Evolutionary conservation across 1,140 invertebrate species (phyloP), one percentile per base, ranked within the genome.

Genomic region (Aphelinus atriplicis): DNA sequence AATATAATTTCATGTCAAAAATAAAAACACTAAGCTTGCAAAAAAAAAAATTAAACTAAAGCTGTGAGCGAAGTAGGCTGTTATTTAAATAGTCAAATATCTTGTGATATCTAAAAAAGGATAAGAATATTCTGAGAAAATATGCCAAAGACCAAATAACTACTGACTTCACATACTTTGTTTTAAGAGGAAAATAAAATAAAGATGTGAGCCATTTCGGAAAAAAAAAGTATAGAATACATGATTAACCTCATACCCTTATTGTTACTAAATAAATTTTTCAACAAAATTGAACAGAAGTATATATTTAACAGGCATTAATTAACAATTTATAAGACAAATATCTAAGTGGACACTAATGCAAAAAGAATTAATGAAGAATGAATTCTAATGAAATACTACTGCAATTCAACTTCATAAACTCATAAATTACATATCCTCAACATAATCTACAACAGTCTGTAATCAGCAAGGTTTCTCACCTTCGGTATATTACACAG

Each of bases 401-500:
- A 48, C 76, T 75, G 77, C 75, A 71, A 78, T 76, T 77, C 63
- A 55, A 69, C 7, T 68, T 64, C 4, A 75, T 62, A 56, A 68
- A 68, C 69, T 68, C 9, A 7, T 26, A 63, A 45, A 58, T n/a
- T 48, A 64, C 69, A 50, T 70, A 71, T 76, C 58, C 48, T 76
- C 56, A 9, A 71, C 43, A 71, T 55, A 71, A 71, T 71, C 75
- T 71, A 73, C 48, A 75, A 75, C 67, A 77, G 46, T 71, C 60
- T 45, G 72, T 67, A 73, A 67, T 82, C 79, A 81, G 77, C 79
- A 78, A 78, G 81, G 77, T 80, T 75, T 84, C 84, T 86, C 84
- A 87, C 85, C 85, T 87, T 87, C 81, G 84, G 84, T 86, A 87
- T 86, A 84, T 87, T 87, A 86, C 84, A 87, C 84, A 87, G 84